A percentile compares a stretch with the other conserved stretches of the same genome.
Conservation (phyloP, 2,888 invertebrate genomes). For the Mesochorus sp. region DNA sequence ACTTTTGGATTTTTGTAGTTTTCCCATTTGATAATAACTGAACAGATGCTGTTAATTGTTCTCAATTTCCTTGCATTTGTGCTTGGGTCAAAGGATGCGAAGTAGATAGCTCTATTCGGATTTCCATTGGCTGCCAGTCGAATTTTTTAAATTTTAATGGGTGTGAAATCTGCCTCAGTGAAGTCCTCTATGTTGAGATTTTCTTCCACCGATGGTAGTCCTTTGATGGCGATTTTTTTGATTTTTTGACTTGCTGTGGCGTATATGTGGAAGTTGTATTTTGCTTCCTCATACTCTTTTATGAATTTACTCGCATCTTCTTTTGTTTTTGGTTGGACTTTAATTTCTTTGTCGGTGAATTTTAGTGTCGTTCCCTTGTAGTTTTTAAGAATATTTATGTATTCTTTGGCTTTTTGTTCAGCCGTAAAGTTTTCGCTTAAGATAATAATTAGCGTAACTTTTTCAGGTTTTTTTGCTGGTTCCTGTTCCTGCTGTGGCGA, state of each 20-base stretch:
- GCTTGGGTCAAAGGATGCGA: not conserved
- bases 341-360: not conserved
- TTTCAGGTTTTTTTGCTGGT: too few species aligned
- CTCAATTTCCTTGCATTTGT: not conserved
- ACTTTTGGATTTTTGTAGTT: slow-evolving; percentile 54
- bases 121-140: not conserved
- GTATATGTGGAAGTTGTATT: not conserved
- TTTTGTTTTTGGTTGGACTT: slow-evolving; percentile 4
- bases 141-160: not conserved
- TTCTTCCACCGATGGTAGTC: not conserved
- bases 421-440: too few species aligned
- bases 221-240: slow-evolving; percentile 5
- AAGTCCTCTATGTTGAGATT: not conserved
- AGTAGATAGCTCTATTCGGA: not conserved
- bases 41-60: slow-evolving; percentile 4
- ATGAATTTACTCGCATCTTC: not conserved
- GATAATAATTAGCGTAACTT: too few species aligned
- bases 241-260: not conserved
- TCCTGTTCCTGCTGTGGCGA: too few species aligned
- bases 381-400: not conserved
- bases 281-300: not conserved
- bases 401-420: not conserved
- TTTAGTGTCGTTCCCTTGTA: not conserved
- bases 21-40: slow-evolving; percentile 57
- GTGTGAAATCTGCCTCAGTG: not conserved